These are phyloP conservation scores for Aeoliscus strigatus DNA, from an alignment of 2,797 vertebrate species.

Conservation along the genomic window DNA sequence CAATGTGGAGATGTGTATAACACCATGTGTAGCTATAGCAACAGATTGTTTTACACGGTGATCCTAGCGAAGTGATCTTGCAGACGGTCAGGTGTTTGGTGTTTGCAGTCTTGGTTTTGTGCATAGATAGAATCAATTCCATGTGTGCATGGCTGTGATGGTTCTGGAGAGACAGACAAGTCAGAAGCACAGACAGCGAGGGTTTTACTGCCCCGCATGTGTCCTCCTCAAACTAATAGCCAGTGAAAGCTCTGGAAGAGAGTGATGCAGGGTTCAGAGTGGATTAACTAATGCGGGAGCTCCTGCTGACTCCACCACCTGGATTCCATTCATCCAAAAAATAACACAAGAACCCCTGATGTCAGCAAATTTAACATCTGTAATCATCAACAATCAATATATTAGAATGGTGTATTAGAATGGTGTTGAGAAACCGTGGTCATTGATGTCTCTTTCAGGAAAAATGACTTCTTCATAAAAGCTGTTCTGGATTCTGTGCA, in stretches of 20 bases:
- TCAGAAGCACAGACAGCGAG: constrained; percentile 44
- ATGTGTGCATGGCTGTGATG: constrained; percentile 40
- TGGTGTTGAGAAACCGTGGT: no score
- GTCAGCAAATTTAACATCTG: no score
- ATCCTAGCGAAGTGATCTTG: constrained; percentile 7
- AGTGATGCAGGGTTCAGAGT: constrained; percentile 25
- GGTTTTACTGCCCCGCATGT: constrained; percentile 26
- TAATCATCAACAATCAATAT: no score
- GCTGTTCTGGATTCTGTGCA: no score
- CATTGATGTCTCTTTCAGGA: no score
- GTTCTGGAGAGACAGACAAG: constrained; percentile 27
- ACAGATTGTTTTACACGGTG: constrained; percentile 51
- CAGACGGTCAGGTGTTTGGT: no score
- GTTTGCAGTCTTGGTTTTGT: constrained; percentile 6
- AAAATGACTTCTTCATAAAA: no score
- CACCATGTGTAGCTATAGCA: constrained; percentile 36
- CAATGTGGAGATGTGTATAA: constrained; percentile 11
- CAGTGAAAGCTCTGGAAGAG: constrained; percentile 28
- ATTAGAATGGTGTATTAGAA: no score
- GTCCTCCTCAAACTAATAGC: constrained; percentile 39
- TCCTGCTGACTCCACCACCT: constrained; percentile 32
- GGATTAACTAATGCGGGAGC: constrained; percentile 34
- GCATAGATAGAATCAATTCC: constrained; percentile 42
- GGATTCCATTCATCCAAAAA: constrained; percentile 29
- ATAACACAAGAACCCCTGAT: no score